Conservation (phyloP, 2,888 invertebrate species). For the Athalia cordata region DNA sequence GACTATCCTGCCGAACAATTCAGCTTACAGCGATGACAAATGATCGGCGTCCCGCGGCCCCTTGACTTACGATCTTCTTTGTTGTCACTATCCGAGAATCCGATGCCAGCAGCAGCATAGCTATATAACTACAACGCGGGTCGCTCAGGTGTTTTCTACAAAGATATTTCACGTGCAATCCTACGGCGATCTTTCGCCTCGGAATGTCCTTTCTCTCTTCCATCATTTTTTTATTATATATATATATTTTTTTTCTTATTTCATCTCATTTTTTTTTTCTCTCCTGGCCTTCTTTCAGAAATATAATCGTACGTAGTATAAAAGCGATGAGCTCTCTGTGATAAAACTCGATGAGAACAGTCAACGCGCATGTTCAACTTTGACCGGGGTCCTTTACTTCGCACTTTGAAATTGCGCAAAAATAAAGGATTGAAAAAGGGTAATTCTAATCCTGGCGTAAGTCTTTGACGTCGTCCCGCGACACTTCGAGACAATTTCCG, state of each 20-base stretch:
- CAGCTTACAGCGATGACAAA: conserved; percentile 68
- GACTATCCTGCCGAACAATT: conserved; percentile 63
- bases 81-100: conserved; percentile 52
- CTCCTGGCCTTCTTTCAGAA: too few relatives aligned
- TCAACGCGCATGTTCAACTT: too few relatives aligned
- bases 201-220: conserved; percentile 22
- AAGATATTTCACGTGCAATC: conserved; percentile 52
- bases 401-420: background rate
- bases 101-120: too few relatives aligned
- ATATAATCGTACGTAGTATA: too few relatives aligned
- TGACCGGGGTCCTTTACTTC: too few relatives aligned
- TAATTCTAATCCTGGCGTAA: conserved; percentile 20
- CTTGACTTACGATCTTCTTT: conserved; percentile 61
- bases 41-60: conserved; percentile 61
- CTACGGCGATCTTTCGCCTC: conserved; percentile 27
- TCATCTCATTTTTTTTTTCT: background rate
- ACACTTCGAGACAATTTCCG: conserved; percentile 38
- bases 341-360: too few relatives aligned
- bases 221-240: background rate
- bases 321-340: too few relatives aligned
- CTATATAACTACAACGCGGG: conserved; percentile 36
- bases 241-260: conserved; percentile 32
- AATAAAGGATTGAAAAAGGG: background rate
- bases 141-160: conserved; percentile 59
- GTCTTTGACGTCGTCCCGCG: conserved; percentile 33